phyloP scores from a whole-genome alignment of 2,888 invertebrate species.

The Glyphotaelius pellucidus region DNA sequence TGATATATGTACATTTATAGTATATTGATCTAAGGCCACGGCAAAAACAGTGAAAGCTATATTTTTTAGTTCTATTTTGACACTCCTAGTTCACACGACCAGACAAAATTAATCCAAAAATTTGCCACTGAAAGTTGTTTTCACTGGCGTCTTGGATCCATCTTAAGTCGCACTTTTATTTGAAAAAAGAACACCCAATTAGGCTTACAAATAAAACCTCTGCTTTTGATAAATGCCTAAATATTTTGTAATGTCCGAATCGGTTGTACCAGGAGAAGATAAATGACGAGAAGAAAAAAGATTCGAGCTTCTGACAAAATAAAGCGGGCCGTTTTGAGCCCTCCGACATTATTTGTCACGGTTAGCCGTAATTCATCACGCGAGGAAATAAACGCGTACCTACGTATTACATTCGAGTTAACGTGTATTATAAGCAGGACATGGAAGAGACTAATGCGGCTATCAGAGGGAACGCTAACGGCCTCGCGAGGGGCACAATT shows the following conservation, averaged over 20 bases:
- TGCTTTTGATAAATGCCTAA: neutral
- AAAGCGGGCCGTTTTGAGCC: constrained; percentile 53
- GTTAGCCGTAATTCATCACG: constrained; percentile 58
- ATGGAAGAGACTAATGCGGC: constrained; percentile 24
- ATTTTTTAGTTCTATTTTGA: too few relatives aligned
- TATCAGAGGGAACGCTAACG: constrained; percentile 45
- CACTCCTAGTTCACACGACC: too few relatives aligned
- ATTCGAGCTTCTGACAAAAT: constrained; percentile 48
- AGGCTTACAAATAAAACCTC: neutral
- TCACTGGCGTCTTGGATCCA: neutral
- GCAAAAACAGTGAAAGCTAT: too few relatives aligned
- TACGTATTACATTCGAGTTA: constrained; percentile 53
- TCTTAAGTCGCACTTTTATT: too few relatives aligned
- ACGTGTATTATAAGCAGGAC: constrained; percentile 45
- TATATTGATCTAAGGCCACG: neutral
- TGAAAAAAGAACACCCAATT: neutral
- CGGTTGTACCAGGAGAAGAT: constrained; percentile 40
- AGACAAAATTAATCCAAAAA: too few relatives aligned
- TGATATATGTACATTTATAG: neutral
- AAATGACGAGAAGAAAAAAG: constrained; percentile 43
- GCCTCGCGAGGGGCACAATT: constrained; percentile 51
- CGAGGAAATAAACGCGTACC: constrained; percentile 53
- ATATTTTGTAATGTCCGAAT: constrained; percentile 7
- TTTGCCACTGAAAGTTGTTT: neutral
- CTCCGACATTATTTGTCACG: constrained; percentile 58